Evolutionary conservation across 2,888 invertebrate species (phyloP).

Genomic region (Caenorhabditis sinica): DNA sequence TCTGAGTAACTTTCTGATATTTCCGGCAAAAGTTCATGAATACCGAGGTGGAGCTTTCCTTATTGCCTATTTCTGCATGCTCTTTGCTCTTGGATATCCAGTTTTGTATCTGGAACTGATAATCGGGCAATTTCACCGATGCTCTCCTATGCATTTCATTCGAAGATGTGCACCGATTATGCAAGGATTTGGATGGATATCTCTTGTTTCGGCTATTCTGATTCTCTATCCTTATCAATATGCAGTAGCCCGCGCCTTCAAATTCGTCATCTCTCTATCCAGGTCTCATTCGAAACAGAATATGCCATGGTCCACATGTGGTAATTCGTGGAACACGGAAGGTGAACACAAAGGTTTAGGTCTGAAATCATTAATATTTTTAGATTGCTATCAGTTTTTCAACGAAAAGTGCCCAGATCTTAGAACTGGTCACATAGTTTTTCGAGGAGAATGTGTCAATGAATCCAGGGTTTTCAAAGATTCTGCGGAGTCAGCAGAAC

Average conservation of each 20-base stretch:
- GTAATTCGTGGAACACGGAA: slow-evolving; percentile 30
- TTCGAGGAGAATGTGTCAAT: slow-evolving; percentile 22
- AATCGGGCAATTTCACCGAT: slow-evolving; percentile 32
- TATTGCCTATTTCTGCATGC: slow-evolving; percentile 8
- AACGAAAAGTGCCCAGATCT: slow-evolving; percentile 15
- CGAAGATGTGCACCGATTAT: slow-evolving; percentile 37
- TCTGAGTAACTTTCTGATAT: slow-evolving; percentile 22
- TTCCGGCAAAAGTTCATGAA: slow-evolving; percentile 31
- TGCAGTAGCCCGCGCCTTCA: slow-evolving; percentile 25
- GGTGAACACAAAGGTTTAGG: not conserved
- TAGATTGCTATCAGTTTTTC: slow-evolving; percentile 40
- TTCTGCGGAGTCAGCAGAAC: slow-evolving; percentile 13
- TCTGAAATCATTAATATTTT: not conserved
- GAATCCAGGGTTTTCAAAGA: not conserved
- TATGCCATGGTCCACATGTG: slow-evolving; percentile 31
- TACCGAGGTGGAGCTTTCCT: slow-evolving; percentile 37
- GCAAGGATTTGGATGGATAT: slow-evolving; percentile 27
- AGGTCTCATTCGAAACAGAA: not conserved
- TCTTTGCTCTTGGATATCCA: slow-evolving; percentile 21
- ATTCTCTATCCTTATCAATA: slow-evolving; percentile 27
- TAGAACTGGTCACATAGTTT: slow-evolving; percentile 18
- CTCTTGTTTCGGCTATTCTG: slow-evolving; percentile 18
- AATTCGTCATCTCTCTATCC: slow-evolving; percentile 18
- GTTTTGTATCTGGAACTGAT: slow-evolving; percentile 34
- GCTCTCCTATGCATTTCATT: slow-evolving; percentile 23